Evolutionary conservation across 2,113 vertebrate species (phyloP).

Genomic region (Poecile atricapillus): DNA sequence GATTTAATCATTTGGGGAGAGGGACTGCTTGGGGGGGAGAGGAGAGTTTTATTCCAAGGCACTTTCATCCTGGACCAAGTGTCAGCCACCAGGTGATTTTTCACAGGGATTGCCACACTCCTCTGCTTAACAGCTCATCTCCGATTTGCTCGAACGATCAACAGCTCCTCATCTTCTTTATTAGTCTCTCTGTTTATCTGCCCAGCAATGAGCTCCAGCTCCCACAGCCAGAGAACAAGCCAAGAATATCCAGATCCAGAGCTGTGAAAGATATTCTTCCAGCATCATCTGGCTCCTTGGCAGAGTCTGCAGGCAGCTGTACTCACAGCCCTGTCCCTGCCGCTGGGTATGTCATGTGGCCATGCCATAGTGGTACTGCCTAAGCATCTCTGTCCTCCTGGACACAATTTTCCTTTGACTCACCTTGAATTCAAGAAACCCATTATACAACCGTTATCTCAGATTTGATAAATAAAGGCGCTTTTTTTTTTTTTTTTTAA

Average conservation of each 20-base stretch:
- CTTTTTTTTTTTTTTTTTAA: neutral
- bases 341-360: slow-evolving; percentile 37
- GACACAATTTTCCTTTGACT: slow-evolving; percentile 64
- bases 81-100: slow-evolving; percentile 36
- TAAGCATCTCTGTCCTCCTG: slow-evolving; percentile 46
- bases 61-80: slow-evolving; percentile 12
- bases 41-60: neutral
- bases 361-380: neutral
- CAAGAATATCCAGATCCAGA: slow-evolving; percentile 38
- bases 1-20: slow-evolving; percentile 9
- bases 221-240: slow-evolving; percentile 22
- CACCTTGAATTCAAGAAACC: slow-evolving; percentile 59
- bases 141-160: neutral
- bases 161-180: slow-evolving; percentile 20
- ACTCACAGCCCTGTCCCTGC: slow-evolving; percentile 16
- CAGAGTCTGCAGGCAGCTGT: slow-evolving; percentile 41
- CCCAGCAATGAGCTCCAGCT: slow-evolving; percentile 45
- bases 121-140: slow-evolving; percentile 8
- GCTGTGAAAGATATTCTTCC: slow-evolving; percentile 57
- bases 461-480: neutral
- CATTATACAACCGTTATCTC: neutral
- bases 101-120: neutral
- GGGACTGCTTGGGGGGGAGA: neutral
- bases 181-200: slow-evolving; percentile 55
- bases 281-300: slow-evolving; percentile 52